Percentiles rank a stretch among this genome's conserved stretches.
These are phyloP conservation scores for Bambusicola thoracicus DNA, from an alignment of 2,113 vertebrate species.

Conservation along the genomic window DNA sequence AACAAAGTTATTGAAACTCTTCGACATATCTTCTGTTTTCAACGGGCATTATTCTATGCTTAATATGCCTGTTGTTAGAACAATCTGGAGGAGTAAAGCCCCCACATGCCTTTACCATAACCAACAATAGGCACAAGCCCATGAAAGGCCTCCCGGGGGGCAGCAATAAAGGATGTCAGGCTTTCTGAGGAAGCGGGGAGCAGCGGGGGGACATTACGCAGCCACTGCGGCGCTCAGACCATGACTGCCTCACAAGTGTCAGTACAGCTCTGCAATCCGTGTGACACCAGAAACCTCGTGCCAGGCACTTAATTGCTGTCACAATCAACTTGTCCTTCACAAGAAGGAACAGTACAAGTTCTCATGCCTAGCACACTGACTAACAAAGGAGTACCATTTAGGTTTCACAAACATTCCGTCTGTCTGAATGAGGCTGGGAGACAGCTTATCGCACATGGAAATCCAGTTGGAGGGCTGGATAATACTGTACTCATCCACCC, in stretches of 20 bases:
- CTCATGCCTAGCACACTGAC: not conserved
- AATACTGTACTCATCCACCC: not conserved
- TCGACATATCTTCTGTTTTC: not conserved
- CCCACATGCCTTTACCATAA: not conserved
- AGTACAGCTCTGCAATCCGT: not conserved
- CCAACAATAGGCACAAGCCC: not conserved
- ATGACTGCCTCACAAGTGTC: not conserved
- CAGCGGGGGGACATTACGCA: not conserved
- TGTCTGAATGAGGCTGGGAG: not conserved
- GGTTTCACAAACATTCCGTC: not conserved
- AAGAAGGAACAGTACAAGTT: not conserved
- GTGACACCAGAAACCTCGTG: not conserved
- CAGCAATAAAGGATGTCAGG: not conserved
- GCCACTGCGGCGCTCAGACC: not conserved
- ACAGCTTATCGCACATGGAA: accelerated
- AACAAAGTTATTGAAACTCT: not conserved
- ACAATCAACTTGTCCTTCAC: not conserved
- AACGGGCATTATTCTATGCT: not conserved
- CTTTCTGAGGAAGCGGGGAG: not conserved
- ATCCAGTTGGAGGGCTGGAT: not conserved
- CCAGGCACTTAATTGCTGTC: not conserved
- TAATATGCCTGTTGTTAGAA: not conserved
- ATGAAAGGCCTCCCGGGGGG: not conserved
- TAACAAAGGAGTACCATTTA: not conserved
- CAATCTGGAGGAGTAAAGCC: not conserved